A percentile compares a stretch with the other conserved stretches of the same genome.
phyloP scores from a whole-genome alignment of 2,113 vertebrate species.

The Rhynchomys soricoides region DNA sequence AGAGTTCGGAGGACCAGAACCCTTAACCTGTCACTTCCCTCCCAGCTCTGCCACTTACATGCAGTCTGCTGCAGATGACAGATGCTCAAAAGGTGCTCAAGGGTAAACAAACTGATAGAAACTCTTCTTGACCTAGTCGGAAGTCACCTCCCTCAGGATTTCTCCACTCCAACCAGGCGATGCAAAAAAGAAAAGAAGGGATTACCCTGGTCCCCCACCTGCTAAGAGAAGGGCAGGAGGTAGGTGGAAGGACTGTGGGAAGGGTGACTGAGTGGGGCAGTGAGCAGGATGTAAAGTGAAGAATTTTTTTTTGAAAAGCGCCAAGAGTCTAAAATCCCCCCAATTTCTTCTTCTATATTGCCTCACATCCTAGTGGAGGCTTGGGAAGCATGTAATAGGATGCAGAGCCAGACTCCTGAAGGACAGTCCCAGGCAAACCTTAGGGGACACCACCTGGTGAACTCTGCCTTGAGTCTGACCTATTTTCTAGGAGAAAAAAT shows the following conservation, averaged over 20 bases:
- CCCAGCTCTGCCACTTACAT: background rate
- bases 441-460: conserved; percentile 73
- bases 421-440: conserved; percentile 41
- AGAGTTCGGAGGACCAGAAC: background rate
- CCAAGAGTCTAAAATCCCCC: background rate
- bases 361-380: conserved; percentile 3
- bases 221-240: too few relatives aligned
- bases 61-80: background rate
- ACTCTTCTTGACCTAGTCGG: background rate
- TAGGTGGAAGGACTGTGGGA: too few relatives aligned
- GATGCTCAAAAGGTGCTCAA: background rate
- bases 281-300: too few relatives aligned
- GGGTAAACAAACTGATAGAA: background rate
- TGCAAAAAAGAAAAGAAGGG: background rate
- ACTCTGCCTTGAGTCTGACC: conserved; percentile 77
- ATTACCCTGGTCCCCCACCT: too few relatives aligned
- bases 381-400: conserved; percentile 58
- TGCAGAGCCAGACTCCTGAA: conserved; percentile 5
- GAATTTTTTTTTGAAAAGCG: background rate
- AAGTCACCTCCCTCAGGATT: background rate
- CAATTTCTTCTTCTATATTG: background rate
- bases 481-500: conserved; percentile 79
- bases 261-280: too few relatives aligned
- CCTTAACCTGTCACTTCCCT: background rate
- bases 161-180: background rate